Evolutionary conservation across 2,797 vertebrate species (phyloP).

Genomic region (Pyrrhura leucotis): DNA sequence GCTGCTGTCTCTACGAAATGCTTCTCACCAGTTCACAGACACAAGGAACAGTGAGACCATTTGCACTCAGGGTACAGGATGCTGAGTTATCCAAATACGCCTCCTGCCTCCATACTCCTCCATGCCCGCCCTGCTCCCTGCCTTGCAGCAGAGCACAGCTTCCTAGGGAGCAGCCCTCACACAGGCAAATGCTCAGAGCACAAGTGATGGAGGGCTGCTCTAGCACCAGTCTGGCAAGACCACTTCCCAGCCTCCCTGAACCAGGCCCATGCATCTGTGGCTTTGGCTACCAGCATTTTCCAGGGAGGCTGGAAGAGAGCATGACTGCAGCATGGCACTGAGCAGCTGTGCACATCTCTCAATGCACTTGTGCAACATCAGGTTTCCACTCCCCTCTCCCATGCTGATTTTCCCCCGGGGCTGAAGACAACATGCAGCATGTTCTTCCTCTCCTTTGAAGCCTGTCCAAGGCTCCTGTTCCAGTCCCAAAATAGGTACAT

Average conservation of each 20-base stretch:
- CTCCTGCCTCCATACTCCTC: not conserved
- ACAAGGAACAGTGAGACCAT: not conserved
- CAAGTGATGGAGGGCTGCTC: not conserved
- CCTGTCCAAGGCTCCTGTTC: not conserved
- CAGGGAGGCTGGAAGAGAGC: not conserved
- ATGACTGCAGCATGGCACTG: not conserved
- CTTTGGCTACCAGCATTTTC: not conserved
- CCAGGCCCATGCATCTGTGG: not conserved
- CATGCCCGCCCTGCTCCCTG: accelerated
- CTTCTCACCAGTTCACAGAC: not conserved
- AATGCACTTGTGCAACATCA: not conserved
- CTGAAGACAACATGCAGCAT: not conserved
- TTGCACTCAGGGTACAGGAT: accelerated
- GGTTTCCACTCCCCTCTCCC: not conserved
- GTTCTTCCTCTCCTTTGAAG: conserved; percentile 14
- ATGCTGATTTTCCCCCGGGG: not conserved
- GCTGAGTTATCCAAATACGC: not conserved
- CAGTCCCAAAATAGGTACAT: not conserved
- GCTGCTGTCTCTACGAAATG: accelerated
- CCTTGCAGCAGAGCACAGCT: not conserved
- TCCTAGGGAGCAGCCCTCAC: not conserved
- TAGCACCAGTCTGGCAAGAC: accelerated
- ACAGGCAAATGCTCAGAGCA: not conserved
- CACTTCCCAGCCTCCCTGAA: not conserved
- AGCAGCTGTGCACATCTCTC: not conserved